These are phyloP conservation scores for Anoura caudifer DNA, from an alignment of 2,113 vertebrate species.

Conservation along the genomic window DNA sequence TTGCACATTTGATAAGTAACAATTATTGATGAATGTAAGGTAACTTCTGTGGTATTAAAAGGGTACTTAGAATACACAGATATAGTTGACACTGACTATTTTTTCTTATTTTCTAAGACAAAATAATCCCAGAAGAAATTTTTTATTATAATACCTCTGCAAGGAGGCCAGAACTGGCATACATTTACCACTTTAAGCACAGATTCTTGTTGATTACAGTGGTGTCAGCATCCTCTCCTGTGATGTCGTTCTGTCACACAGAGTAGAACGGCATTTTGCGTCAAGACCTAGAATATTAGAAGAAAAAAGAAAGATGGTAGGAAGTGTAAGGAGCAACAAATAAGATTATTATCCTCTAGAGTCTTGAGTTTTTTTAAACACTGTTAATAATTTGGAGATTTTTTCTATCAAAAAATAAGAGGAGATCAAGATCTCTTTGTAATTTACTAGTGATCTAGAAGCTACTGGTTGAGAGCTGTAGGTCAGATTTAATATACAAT, in stretches of 20 bases:
- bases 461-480: neutral
- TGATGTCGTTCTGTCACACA: neutral
- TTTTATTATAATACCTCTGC: neutral
- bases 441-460: conserved; percentile 21
- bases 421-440: neutral
- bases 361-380: neutral
- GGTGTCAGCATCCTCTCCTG: neutral
- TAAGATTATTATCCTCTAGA: conserved; percentile 3
- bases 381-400: neutral
- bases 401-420: neutral
- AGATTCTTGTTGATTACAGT: neutral
- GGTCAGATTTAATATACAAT: neutral
- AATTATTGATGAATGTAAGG: neutral
- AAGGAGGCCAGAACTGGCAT: neutral
- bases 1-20: neutral
- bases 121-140: neutral
- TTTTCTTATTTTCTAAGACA: neutral
- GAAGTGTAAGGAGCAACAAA: neutral
- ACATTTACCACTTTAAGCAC: neutral
- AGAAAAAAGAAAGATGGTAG: neutral
- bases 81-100: neutral
- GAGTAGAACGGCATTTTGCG: neutral
- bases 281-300: neutral
- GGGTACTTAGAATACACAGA: neutral
- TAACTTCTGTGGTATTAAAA: neutral